Conservation (phyloP, 2,797 vertebrate genomes). For the Pelochelys cantorii region DNA sequence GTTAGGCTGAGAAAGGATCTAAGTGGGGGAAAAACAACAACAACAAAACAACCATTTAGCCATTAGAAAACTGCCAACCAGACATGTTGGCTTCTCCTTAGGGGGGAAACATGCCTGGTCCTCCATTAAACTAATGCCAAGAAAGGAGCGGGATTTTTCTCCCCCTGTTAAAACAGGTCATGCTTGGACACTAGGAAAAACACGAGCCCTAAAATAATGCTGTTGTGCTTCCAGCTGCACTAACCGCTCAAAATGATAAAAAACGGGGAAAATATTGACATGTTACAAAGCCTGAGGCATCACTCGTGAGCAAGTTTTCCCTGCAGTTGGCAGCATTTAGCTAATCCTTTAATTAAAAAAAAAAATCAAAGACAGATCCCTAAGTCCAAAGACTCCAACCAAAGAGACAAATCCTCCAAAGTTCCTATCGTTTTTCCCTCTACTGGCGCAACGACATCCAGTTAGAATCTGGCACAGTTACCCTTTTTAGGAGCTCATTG, state of each 20-base stretch:
- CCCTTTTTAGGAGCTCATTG: neutral
- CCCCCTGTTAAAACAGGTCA: neutral
- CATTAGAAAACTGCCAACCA: conserved; percentile 79
- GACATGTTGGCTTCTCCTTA: conserved; percentile 65
- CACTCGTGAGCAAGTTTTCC: neutral
- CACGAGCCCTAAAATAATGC: conserved; percentile 15
- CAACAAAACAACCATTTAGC: conserved; percentile 75
- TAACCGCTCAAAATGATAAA: conserved; percentile 16
- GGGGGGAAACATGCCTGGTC: conserved; percentile 49
- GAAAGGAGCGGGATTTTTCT: conserved; percentile 2
- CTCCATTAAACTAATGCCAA: conserved; percentile 23
- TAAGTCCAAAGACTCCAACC: neutral
- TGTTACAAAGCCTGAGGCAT: neutral
- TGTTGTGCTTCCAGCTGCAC: conserved; percentile 18
- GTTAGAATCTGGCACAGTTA: neutral
- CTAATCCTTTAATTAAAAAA: neutral
- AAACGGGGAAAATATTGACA: neutral
- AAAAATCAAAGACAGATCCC: neutral
- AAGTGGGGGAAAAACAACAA: conserved; percentile 81
- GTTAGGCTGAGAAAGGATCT: conserved; percentile 98
- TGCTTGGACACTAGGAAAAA: neutral
- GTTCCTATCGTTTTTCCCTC: neutral
- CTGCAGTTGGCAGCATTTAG: neutral
- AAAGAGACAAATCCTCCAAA: neutral
- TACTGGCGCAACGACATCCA: conserved; percentile 2